Conservation (phyloP, 2,797 vertebrate genomes). For the Octomys mimax region DNA sequence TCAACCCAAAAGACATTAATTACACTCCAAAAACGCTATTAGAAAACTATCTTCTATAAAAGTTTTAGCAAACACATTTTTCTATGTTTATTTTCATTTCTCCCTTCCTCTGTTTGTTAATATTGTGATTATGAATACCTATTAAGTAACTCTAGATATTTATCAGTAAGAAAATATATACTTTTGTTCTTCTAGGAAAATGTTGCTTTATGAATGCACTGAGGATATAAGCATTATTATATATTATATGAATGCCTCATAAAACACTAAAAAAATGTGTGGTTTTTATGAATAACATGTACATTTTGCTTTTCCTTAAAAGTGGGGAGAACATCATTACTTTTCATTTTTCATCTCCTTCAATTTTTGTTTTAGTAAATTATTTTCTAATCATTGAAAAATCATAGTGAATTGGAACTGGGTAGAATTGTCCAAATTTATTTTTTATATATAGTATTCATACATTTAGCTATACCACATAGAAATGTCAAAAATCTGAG, state of each 20-base stretch:
- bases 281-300: neutral
- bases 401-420: neutral
- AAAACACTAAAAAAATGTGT: neutral
- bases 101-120: neutral
- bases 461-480: neutral
- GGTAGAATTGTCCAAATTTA: neutral
- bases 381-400: neutral
- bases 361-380: conserved; percentile 26
- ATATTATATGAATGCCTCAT: neutral
- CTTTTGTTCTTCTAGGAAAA: neutral
- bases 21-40: neutral
- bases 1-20: neutral
- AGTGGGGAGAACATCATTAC: neutral
- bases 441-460: neutral
- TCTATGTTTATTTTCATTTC: neutral
- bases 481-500: neutral
- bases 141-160: neutral
- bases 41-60: neutral
- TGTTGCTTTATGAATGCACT: neutral
- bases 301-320: neutral
- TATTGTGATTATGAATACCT: neutral
- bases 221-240: conserved; percentile 19
- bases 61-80: neutral
- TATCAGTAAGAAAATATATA: neutral
- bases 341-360: neutral